Base-by-base conservation (phyloP, 2,113 vertebrate genomes). In the Pedetes capensis region DNA sequence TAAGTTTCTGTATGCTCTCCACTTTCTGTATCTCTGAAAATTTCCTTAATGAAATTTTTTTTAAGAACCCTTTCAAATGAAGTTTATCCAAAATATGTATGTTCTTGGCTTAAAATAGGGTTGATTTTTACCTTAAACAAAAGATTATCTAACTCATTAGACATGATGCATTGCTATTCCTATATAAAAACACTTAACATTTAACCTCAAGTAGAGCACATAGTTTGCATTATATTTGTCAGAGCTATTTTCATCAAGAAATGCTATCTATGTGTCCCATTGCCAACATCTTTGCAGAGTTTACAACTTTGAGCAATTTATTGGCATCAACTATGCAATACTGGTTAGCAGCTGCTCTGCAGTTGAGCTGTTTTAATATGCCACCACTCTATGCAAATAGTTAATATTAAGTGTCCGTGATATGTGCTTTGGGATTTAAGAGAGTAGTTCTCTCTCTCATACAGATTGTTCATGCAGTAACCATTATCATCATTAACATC, bases 161-260 rank as follows among this genome's bases (percentile, higher is more conserved):
- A 96, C 94, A 96, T 91, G 97, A 93, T 97, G 88, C 90, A 37
- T 91, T 96, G 95, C 91, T 66, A 95, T 97, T 96, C 95, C 80
- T 95, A 64, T 51, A 14, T 71, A 68, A 89, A 95, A 91, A 51
- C 87, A 57, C 59, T 94, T 96, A 51, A 44, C 37, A 42, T 91
- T 68, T 84, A 75, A 44, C 69, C 76, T 81, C 83, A 95, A 95
- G 94, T 96, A 92, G 94, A 87, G 87, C 97, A 96, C 97, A 97
- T 96, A 97, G 90, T 98, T 98, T 97, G 97, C 95, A 97, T 97
- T 98, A 96, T 98, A 96, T 93, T 98, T 96, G 97, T 98, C 97
- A 97, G 98, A 98, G 98, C 99, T 99, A 99, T 99, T 99, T 99
- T 99, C 98, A 99, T 99, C 99, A 95, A 99, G 99, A 99, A 98